Percentiles rank a stretch among this genome's conserved stretches.
phyloP scores from a whole-genome alignment of 2,113 vertebrate species.

The Syngnathus floridae region DNA sequence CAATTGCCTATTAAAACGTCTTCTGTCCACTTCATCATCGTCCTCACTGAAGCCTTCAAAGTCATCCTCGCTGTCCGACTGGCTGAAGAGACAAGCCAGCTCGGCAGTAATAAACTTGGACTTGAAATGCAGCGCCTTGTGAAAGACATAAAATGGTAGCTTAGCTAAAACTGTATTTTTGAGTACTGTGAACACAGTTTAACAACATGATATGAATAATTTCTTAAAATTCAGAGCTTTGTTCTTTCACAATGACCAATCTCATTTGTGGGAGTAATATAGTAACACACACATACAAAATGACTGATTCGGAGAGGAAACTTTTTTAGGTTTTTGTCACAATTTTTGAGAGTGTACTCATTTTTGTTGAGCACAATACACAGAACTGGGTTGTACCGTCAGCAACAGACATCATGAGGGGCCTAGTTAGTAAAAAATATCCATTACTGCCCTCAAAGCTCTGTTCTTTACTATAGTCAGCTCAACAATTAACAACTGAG shows the following conservation, averaged over 20 bases:
- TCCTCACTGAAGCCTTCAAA: conserved; percentile 81
- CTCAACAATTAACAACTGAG: not conserved
- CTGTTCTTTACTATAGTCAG: not conserved
- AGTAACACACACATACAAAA: not conserved
- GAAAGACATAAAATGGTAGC: conserved; percentile 8
- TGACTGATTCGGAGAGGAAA: too few species aligned
- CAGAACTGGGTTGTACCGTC: too few species aligned
- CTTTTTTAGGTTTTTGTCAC: not conserved
- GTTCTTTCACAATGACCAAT: too few species aligned
- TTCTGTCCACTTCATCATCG: conserved; percentile 49
- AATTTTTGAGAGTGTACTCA: not conserved
- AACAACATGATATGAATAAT: not conserved
- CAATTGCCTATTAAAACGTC: conserved; percentile 32
- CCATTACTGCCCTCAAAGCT: too few species aligned
- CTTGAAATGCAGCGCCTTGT: conserved; percentile 69
- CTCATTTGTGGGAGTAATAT: too few species aligned
- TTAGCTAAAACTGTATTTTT: not conserved
- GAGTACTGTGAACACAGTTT: not conserved
- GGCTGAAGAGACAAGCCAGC: conserved; percentile 81
- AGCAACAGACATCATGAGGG: too few species aligned
- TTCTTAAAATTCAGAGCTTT: too few species aligned
- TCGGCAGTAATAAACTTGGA: conserved; percentile 79
- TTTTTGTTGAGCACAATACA: too few species aligned
- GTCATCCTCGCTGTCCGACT: conserved; percentile 82
- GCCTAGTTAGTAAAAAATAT: too few species aligned